phyloP scores from a whole-genome alignment of 2,888 invertebrate genomes.

The Rhyacophila evoluta region DNA sequence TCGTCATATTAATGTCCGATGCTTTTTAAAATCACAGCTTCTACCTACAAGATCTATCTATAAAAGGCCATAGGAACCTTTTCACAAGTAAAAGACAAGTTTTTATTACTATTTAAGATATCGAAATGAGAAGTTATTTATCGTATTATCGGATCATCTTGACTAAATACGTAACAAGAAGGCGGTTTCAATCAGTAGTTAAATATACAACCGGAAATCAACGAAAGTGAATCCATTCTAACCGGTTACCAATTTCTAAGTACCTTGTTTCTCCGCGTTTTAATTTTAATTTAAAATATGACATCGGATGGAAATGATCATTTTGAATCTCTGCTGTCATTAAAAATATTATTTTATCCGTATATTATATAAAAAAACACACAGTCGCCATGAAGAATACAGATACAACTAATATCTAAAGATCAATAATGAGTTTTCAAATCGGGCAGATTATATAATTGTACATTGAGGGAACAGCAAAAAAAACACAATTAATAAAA shows the following conservation, averaged over 20 bases:
- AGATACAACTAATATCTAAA: background rate
- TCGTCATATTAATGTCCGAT: no score
- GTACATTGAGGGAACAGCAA: no score
- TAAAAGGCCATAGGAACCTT: background rate
- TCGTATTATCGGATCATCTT: background rate
- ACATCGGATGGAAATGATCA: no score
- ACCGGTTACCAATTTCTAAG: background rate
- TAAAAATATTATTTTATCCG: background rate
- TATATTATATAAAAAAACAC: background rate
- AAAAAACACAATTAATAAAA: no score
- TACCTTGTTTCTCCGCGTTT: background rate
- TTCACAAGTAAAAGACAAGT: background rate
- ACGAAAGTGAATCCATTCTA: background rate
- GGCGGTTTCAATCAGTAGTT: background rate
- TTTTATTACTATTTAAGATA: background rate
- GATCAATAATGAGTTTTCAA: no score
- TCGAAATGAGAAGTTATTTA: background rate
- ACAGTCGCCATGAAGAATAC: background rate
- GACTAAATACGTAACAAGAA: background rate
- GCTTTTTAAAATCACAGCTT: background rate
- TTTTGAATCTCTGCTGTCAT: background rate
- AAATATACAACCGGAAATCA: background rate
- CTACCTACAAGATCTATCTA: background rate
- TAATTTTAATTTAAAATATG: no score
- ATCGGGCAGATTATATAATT: no score